Conservation (phyloP, 37 sponge, comb jelly and placozoan genomes). For the Diacarnus erythraeanus region DNA sequence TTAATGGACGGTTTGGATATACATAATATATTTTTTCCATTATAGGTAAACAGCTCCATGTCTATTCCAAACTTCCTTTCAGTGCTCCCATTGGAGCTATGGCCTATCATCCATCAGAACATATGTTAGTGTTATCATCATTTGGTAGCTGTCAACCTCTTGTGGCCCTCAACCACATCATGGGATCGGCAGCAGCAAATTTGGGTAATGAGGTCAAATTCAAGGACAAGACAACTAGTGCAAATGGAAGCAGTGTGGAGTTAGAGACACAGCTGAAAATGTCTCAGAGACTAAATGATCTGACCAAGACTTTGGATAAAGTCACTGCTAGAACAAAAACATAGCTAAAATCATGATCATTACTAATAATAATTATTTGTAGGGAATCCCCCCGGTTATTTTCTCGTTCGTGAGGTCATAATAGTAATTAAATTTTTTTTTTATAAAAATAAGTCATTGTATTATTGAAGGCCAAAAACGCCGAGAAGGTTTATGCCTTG, state of each 20-base stretch:
- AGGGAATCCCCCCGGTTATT: not conserved
- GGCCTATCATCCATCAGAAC: conserved; percentile 50
- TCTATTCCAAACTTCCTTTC: conserved; percentile 21
- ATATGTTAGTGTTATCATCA: conserved; percentile 36
- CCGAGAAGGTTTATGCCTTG: too few species aligned
- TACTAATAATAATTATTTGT: not conserved
- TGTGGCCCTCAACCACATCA: conserved; percentile 4
- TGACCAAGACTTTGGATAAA: conserved; percentile 2
- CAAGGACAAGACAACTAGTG: not conserved
- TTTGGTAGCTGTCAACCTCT: conserved; percentile 39
- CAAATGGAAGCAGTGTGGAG: not conserved
- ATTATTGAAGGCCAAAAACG: too few species aligned
- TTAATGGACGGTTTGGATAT: too few species aligned
- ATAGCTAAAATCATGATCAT: too few species aligned
- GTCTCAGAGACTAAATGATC: conserved; percentile 2
- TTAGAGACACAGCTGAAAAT: not conserved
- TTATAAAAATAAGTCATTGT: not conserved
- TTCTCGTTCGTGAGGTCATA: too few species aligned
- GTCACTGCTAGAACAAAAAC: conserved; percentile 5
- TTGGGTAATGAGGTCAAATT: not conserved
- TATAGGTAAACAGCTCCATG: conserved; percentile 9
- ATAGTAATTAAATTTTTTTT: too few species aligned
- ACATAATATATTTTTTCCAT: not conserved
- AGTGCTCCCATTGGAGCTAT: conserved; percentile 13
- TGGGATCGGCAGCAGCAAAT: not conserved